These are phyloP conservation scores for Anthopleura sola DNA, from an alignment of 64 coral and sea anemone species.

Conservation along the genomic window DNA sequence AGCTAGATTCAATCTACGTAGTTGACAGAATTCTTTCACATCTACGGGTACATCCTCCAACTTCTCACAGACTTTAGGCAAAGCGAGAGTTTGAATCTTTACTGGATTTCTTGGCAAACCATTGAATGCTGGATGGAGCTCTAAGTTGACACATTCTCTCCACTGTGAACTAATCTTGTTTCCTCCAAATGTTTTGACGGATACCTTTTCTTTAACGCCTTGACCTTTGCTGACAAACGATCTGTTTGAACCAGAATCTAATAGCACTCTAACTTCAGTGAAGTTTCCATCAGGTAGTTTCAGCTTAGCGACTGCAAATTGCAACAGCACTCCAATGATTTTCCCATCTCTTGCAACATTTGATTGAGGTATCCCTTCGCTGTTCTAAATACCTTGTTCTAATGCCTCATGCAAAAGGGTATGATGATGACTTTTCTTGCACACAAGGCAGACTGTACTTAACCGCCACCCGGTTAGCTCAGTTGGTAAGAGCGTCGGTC, in stretches of 20 bases:
- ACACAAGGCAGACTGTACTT: background rate
- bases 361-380: background rate
- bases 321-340: background rate
- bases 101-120: background rate
- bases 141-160: background rate
- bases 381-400: background rate
- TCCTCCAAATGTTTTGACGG: too few species aligned
- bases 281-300: conserved; percentile 16
- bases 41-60: conserved; percentile 14
- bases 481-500: too few species aligned
- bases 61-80: background rate
- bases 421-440: background rate
- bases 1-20: background rate
- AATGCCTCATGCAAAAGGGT: background rate
- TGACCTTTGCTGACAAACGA: conserved; percentile 3
- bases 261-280: conserved; percentile 1
- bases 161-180: background rate
- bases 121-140: background rate
- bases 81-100: background rate
- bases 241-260: conserved; percentile 13
- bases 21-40: background rate
- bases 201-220: background rate
- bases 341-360: background rate
- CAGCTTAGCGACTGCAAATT: conserved; percentile 2
- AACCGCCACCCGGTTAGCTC: too few species aligned